Evolutionary conservation across 2,888 invertebrate genomes (phyloP), one percentile per base, ranked within the genome.

Genomic region (Bugulina stolonifera): DNA sequence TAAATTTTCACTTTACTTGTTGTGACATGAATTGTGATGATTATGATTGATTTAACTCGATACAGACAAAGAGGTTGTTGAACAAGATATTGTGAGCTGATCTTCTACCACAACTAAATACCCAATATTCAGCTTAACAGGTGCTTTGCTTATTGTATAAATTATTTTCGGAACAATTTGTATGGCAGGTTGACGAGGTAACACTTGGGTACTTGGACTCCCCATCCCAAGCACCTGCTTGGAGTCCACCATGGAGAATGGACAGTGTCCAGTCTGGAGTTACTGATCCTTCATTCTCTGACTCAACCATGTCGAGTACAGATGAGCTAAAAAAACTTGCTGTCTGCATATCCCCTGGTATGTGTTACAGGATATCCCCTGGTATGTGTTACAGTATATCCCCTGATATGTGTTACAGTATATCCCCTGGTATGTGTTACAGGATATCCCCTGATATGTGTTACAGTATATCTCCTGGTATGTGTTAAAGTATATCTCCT

Each of bases 151-250:
- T n/a, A n/a, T n/a, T n/a, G n/a, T n/a, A n/a, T n/a, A n/a, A n/a
- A n/a, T n/a, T n/a, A n/a, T n/a, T n/a, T n/a, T n/a, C n/a, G n/a
- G n/a, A n/a, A n/a, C n/a, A n/a, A n/a, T n/a, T n/a, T n/a, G n/a
- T n/a, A n/a, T 29, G 22, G 52, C 77, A 77, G 54, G 74, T 85
- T 0, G 77, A 79, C 74, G 79, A 81, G 76, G 76, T 75, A 71
- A 72, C 80, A 69, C 73, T 75, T 74, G 73, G 77, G 73, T 82
- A 77, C 71, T 75, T 80, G 27, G 80, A 32, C n/a, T 32, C 5
- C 27, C 64, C 64, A 32, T 29, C 64, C 5, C 29, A 64, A 64
- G 64, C 64, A 27, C 64, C 64, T 27, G 64, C 64, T 32, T 64
- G 69, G 55, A 27, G 14, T 32, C 34, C 27, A 18, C 70, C 25